These are phyloP conservation scores for Trichomalopsis sarcophagae DNA, from an alignment of 1,140 invertebrate genomes.

Conservation along the genomic window DNA sequence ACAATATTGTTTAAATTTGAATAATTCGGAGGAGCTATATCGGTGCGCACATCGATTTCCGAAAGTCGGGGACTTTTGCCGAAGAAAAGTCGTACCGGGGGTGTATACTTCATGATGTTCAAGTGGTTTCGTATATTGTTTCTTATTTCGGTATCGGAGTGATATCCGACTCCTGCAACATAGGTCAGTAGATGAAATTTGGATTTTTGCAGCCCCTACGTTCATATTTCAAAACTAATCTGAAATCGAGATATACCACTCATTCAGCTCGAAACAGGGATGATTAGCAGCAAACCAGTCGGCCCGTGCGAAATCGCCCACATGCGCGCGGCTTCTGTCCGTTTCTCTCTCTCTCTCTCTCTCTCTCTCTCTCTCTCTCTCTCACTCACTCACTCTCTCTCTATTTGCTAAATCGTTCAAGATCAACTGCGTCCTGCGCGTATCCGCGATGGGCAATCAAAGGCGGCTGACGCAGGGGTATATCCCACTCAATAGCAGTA, in stretches of 20 bases:
- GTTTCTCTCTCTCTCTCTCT: background rate
- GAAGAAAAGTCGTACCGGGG: background rate
- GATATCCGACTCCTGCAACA: too few relatives aligned
- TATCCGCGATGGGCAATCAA: background rate
- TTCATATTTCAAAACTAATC: too few relatives aligned
- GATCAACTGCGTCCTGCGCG: background rate
- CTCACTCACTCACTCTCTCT: background rate
- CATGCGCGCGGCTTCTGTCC: too few relatives aligned
- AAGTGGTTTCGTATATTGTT: too few relatives aligned
- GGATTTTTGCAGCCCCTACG: too few relatives aligned
- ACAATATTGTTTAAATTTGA: slow-evolving; percentile 24
- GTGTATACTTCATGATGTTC: background rate
- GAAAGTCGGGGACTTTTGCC: background rate
- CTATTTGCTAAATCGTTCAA: background rate
- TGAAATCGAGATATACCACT: too few relatives aligned
- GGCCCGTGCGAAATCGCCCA: background rate
- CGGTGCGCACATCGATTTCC: background rate
- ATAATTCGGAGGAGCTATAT: background rate
- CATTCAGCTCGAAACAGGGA: too few relatives aligned
- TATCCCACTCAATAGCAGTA: background rate
- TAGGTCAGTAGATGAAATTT: too few relatives aligned
- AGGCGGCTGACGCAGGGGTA: background rate
- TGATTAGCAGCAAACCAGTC: too few relatives aligned
- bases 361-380: background rate
- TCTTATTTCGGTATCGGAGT: too few relatives aligned